A percentile compares a stretch with the other conserved stretches of the same genome.
Evolutionary conservation across 1,140 invertebrate genomes (phyloP).

Genomic region (Calliopsis andreniformis): DNA sequence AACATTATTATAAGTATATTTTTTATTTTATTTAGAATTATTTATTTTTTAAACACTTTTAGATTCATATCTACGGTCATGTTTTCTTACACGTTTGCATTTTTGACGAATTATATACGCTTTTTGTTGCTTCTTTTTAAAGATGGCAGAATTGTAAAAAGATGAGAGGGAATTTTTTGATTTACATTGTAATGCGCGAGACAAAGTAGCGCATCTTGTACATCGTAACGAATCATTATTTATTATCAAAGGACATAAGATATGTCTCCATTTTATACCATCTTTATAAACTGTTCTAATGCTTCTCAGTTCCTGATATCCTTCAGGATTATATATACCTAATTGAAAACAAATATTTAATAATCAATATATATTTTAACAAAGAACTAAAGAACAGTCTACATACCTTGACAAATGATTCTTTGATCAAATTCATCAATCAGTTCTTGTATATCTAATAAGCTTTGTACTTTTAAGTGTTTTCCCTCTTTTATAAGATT

Average conservation of each 20-base stretch:
- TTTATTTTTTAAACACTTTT: constrained; percentile 21
- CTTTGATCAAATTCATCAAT: constrained; percentile 76
- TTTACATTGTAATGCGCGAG: constrained; percentile 28
- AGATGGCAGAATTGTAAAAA: neutral
- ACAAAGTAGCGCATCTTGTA: constrained; percentile 70
- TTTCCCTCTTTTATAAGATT: constrained; percentile 70
- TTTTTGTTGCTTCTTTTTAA: constrained; percentile 10
- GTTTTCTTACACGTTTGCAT: constrained; percentile 5
- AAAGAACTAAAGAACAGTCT: neutral
- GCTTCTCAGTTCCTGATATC: constrained; percentile 57
- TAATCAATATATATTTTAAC: constrained; percentile 20
- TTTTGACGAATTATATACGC: neutral
- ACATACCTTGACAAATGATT: constrained; percentile 73
- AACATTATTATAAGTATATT: neutral
- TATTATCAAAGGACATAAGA: constrained; percentile 73
- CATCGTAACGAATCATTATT: constrained; percentile 68
- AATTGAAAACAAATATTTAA: constrained; percentile 29
- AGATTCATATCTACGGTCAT: constrained; percentile 1
- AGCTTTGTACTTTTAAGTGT: constrained; percentile 60
- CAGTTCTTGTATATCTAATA: constrained; percentile 74
- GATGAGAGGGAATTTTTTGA: neutral
- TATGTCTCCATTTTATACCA: constrained; percentile 74
- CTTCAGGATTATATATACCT: constrained; percentile 36
- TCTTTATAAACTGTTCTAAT: constrained; percentile 65
- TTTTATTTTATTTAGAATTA: constrained; percentile 14